Evolutionary conservation across 1,140 invertebrate genomes (phyloP).

Genomic region (Musca vetustissima): DNA sequence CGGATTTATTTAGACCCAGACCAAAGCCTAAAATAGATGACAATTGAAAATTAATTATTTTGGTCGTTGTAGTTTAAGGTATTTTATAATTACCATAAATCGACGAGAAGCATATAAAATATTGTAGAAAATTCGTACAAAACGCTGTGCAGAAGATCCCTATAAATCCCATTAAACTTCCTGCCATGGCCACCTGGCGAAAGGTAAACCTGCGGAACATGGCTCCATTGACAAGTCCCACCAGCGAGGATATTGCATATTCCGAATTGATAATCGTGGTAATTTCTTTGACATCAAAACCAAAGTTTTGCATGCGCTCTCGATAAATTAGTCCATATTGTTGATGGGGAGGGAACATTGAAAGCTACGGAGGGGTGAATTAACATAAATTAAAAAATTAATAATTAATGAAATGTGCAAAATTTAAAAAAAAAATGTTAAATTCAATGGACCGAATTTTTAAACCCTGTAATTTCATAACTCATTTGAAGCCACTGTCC

Average conservation of each 20-base stretch:
- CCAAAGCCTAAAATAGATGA: slow-evolving; percentile 58
- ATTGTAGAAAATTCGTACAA: slow-evolving; percentile 42
- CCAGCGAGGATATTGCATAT: slow-evolving; percentile 62
- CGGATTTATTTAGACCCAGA: slow-evolving; percentile 62
- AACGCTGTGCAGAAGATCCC: slow-evolving; percentile 43
- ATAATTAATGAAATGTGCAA: no score
- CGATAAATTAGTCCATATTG: slow-evolving; percentile 68
- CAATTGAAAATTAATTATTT: slow-evolving; percentile 43
- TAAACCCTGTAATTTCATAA: no score
- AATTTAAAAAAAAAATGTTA: no score
- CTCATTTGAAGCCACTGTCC: no score
- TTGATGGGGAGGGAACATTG: slow-evolving; percentile 63
- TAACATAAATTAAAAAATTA: background rate
- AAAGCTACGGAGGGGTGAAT: slow-evolving; percentile 62
- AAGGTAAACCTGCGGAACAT: slow-evolving; percentile 48
- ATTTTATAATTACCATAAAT: slow-evolving; percentile 57
- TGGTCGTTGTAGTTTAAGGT: slow-evolving; percentile 41
- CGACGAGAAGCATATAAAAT: slow-evolving; percentile 52
- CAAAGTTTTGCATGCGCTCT: slow-evolving; percentile 60
- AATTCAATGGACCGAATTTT: no score
- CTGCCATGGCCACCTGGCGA: slow-evolving; percentile 44
- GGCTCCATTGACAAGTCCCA: slow-evolving; percentile 58
- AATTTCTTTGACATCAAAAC: slow-evolving; percentile 63
- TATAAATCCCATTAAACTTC: slow-evolving; percentile 34
- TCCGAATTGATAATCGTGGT: slow-evolving; percentile 68